These are phyloP conservation scores for Contarinia nasturtii DNA, from an alignment of 1,140 invertebrate genomes.

Conservation along the genomic window DNA sequence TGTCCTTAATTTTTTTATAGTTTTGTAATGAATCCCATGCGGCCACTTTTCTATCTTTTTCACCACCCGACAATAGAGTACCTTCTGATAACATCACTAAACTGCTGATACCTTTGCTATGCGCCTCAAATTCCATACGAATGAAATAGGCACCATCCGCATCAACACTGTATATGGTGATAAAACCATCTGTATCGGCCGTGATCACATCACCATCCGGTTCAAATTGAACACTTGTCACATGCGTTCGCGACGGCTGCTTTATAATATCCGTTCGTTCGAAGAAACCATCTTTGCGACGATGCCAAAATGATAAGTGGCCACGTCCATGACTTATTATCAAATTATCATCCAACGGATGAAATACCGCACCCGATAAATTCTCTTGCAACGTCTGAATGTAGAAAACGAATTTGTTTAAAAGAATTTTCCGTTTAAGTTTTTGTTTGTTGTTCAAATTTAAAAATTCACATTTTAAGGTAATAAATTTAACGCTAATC, in stretches of 20 bases:
- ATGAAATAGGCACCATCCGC: conserved; percentile 74
- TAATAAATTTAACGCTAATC: too few relatives aligned
- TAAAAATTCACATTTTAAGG: too few relatives aligned
- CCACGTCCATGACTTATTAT: conserved; percentile 85
- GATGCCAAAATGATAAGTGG: conserved; percentile 83
- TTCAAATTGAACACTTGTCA: conserved; percentile 76
- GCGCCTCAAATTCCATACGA: conserved; percentile 71
- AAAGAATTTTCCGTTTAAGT: neutral
- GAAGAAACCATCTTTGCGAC: conserved; percentile 72
- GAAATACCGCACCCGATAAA: conserved; percentile 74
- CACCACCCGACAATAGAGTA: conserved; percentile 72
- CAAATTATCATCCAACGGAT: conserved; percentile 80
- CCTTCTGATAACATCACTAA: conserved; percentile 76
- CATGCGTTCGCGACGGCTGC: conserved; percentile 59
- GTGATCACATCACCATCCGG: conserved; percentile 85
- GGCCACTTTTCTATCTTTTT: conserved; percentile 72
- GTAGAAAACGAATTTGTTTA: neutral
- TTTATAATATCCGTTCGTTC: conserved; percentile 74
- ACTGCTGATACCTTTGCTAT: conserved; percentile 69
- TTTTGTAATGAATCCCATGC: conserved; percentile 83
- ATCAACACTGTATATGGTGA: conserved; percentile 81
- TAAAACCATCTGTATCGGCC: conserved; percentile 84
- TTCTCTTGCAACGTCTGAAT: conserved; percentile 71
- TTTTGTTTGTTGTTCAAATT: neutral
- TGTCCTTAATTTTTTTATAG: conserved; percentile 76